Percentiles rank a stretch among this genome's conserved stretches.
These are phyloP conservation scores for Rhinogobio ventralis DNA, from an alignment of 2,797 vertebrate species.

Conservation along the genomic window DNA sequence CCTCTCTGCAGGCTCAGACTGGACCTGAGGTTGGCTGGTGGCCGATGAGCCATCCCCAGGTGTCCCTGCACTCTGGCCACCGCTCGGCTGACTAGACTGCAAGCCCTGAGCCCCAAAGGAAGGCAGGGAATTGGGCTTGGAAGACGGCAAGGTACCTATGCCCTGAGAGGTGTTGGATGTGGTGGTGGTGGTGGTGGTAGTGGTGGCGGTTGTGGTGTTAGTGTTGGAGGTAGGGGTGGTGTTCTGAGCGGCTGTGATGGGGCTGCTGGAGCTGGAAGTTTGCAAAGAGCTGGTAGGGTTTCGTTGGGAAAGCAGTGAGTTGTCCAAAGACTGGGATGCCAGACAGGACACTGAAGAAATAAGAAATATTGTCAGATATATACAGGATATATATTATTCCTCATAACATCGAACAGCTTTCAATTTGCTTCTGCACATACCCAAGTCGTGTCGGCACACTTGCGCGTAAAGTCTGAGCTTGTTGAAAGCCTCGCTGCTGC, in stretches of 20 bases:
- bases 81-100: constrained; percentile 85
- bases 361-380: neutral
- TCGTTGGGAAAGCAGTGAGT: constrained; percentile 91
- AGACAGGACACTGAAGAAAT: constrained; percentile 90
- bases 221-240: constrained; percentile 72
- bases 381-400: neutral
- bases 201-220: constrained; percentile 61
- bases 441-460: constrained; percentile 97
- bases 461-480: constrained; percentile 98
- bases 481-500: constrained; percentile 89
- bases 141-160: constrained; percentile 77
- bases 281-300: constrained; percentile 76
- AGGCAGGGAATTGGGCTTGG: constrained; percentile 89
- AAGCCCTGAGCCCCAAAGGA: constrained; percentile 84
- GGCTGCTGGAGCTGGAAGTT: constrained; percentile 73
- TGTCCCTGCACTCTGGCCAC: constrained; percentile 78
- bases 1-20: constrained; percentile 93
- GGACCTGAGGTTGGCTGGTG: constrained; percentile 79
- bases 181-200: constrained; percentile 56
- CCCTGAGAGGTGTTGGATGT: constrained; percentile 65
- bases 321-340: constrained; percentile 92
- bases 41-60: constrained; percentile 81
- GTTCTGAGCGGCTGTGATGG: constrained; percentile 76
- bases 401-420: neutral
- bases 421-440: constrained; percentile 71